phyloP scores from a whole-genome alignment of 2,797 vertebrate species.

The Lophotriccus pileatus region DNA sequence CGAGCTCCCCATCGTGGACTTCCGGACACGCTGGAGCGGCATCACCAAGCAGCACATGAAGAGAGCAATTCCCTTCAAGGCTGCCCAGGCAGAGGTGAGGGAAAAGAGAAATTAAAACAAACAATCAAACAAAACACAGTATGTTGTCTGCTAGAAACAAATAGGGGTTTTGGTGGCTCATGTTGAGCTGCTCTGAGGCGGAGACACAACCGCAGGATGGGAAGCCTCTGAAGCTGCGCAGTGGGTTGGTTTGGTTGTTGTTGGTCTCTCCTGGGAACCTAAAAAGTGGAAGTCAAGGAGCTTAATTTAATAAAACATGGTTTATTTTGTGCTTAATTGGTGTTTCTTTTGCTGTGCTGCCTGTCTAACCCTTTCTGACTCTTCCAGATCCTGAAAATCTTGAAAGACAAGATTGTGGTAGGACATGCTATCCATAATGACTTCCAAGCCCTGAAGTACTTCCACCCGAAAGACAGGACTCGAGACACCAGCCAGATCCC shows the following conservation, averaged over 20 bases:
- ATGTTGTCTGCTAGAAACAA: neutral
- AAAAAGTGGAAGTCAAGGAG: neutral
- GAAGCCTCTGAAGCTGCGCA: neutral
- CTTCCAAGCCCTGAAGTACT: slow-evolving; percentile 83
- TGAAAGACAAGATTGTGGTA: slow-evolving; percentile 89
- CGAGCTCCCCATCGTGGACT: slow-evolving; percentile 81
- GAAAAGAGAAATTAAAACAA: neutral
- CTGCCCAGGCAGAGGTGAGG: slow-evolving; percentile 87
- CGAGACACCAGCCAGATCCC: slow-evolving; percentile 83
- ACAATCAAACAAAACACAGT: too few species aligned
- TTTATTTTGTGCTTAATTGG: neutral
- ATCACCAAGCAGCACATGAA: slow-evolving; percentile 82
- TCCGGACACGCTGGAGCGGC: slow-evolving; percentile 92
- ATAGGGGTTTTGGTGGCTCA: neutral
- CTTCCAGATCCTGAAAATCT: slow-evolving; percentile 82
- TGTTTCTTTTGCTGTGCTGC: neutral
- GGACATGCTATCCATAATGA: slow-evolving; percentile 91
- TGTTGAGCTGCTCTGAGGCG: neutral
- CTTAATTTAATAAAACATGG: neutral
- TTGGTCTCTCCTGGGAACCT: neutral
- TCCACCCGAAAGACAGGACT: slow-evolving; percentile 81
- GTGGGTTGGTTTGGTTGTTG: neutral
- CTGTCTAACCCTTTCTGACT: neutral
- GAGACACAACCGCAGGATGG: neutral
- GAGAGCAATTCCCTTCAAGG: slow-evolving; percentile 79